Conservation (phyloP, 2,797 vertebrate genomes). For the Acipenser oxyrinchus region DNA sequence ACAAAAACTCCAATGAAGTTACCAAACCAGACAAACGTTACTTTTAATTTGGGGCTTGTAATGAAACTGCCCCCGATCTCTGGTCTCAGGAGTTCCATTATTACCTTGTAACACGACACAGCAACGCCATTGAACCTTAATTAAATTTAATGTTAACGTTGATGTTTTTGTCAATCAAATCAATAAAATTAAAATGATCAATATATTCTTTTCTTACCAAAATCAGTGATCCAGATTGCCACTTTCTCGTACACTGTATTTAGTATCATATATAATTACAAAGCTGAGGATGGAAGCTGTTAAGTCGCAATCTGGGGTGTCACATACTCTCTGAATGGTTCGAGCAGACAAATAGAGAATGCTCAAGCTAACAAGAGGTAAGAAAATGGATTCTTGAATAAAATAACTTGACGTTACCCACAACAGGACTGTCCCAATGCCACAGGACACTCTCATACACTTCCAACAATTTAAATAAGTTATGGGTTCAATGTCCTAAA, state of each 20-base stretch:
- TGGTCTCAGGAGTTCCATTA: too few species aligned
- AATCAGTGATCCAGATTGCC: slow-evolving; percentile 87
- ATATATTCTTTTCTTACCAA: slow-evolving; percentile 52
- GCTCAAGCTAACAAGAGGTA: slow-evolving; percentile 17
- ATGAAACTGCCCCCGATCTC: too few species aligned
- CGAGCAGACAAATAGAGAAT: slow-evolving; percentile 59
- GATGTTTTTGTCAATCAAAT: neutral
- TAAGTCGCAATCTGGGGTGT: slow-evolving; percentile 87
- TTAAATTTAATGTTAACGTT: too few species aligned
- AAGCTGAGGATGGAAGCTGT: slow-evolving; percentile 87
- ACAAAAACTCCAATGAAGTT: too few species aligned
- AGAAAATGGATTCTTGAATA: neutral
- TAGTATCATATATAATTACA: slow-evolving; percentile 82
- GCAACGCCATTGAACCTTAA: too few species aligned
- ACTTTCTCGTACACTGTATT: slow-evolving; percentile 82
- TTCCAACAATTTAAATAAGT: slow-evolving; percentile 78
- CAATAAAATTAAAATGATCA: neutral
- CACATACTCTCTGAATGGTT: slow-evolving; percentile 77
- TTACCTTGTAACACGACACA: too few species aligned
- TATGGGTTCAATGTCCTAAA: slow-evolving; percentile 56
- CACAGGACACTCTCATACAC: slow-evolving; percentile 66
- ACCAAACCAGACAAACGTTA: too few species aligned
- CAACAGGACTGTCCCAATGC: slow-evolving; percentile 81
- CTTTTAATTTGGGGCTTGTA: too few species aligned
- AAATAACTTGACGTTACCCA: slow-evolving; percentile 65